phyloP scores from a whole-genome alignment of 1,140 invertebrate species.

The Macrobrachium nipponense region DNA sequence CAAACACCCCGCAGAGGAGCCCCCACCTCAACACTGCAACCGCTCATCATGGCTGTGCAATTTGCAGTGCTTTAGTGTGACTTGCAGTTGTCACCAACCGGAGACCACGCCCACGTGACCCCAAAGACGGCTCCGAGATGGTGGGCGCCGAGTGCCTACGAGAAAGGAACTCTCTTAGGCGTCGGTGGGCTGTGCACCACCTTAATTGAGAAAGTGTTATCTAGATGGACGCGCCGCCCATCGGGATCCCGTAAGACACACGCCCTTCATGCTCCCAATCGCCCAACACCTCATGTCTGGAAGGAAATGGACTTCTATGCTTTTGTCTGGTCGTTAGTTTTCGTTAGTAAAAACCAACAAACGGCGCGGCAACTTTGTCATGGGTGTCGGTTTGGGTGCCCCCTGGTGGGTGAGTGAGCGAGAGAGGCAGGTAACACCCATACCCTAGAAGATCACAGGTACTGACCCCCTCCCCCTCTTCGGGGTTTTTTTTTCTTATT shows the following conservation, averaged over 20 bases:
- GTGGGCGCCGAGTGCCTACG: background rate
- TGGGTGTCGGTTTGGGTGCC: constrained; percentile 47
- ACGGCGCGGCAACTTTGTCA: constrained; percentile 60
- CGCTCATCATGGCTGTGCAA: constrained; percentile 29
- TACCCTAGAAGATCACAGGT: background rate
- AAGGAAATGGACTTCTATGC: constrained; percentile 59
- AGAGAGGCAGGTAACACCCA: background rate
- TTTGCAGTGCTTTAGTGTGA: constrained; percentile 26
- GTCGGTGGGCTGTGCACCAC: constrained; percentile 32
- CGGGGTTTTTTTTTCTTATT: too few species aligned
- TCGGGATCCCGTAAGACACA: constrained; percentile 35
- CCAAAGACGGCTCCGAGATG: background rate
- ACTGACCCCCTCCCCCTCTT: background rate
- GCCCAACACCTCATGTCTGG: constrained; percentile 47
- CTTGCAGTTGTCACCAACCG: constrained; percentile 35
- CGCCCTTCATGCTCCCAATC: constrained; percentile 51
- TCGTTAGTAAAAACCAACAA: constrained; percentile 64
- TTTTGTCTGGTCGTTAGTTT: constrained; percentile 62
- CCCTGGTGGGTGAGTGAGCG: constrained; percentile 22
- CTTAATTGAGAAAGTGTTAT: constrained; percentile 62
- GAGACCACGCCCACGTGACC: background rate
- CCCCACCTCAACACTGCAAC: constrained; percentile 54
- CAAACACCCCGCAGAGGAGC: constrained; percentile 23
- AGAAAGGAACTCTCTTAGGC: background rate
- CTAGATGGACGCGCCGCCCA: constrained; percentile 48